A percentile compares a stretch with the other conserved stretches of the same genome.
Evolutionary conservation across 1,140 invertebrate species (phyloP).

Genomic region (Cherax destructor): DNA sequence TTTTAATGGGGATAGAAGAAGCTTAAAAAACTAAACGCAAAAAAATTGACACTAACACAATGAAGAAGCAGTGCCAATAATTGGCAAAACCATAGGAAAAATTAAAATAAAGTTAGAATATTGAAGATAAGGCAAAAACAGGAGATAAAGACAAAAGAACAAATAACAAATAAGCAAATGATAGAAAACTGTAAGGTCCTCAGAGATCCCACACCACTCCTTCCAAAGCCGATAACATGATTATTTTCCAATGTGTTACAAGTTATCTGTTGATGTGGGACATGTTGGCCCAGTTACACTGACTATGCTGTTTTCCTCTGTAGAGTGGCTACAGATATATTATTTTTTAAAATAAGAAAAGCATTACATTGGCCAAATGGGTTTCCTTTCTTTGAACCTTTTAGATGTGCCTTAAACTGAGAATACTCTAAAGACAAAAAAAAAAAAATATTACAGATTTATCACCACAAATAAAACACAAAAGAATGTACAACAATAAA

Average conservation of each 20-base stretch:
- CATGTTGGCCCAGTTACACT: background rate
- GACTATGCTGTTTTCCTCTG: background rate
- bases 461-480: slow-evolving; percentile 41
- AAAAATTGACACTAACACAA: background rate
- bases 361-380: background rate
- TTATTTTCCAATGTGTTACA: slow-evolving; percentile 18
- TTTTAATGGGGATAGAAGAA: background rate
- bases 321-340: background rate
- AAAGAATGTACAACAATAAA: slow-evolving; percentile 12
- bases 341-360: background rate
- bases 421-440: slow-evolving; percentile 26
- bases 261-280: background rate
- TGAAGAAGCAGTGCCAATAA: slow-evolving; percentile 16
- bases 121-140: background rate
- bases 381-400: slow-evolving; percentile 12
- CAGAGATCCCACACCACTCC: slow-evolving; percentile 58
- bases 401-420: slow-evolving; percentile 56
- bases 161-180: slow-evolving; percentile 1
- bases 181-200: slow-evolving; percentile 33
- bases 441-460: slow-evolving; percentile 22
- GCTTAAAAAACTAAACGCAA: background rate
- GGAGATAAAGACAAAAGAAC: slow-evolving; percentile 1
- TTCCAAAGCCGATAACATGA: slow-evolving; percentile 38
- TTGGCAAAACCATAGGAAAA: background rate
- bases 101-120: background rate